Conservation (phyloP, 2,888 invertebrate species). For the Patella depressa region DNA sequence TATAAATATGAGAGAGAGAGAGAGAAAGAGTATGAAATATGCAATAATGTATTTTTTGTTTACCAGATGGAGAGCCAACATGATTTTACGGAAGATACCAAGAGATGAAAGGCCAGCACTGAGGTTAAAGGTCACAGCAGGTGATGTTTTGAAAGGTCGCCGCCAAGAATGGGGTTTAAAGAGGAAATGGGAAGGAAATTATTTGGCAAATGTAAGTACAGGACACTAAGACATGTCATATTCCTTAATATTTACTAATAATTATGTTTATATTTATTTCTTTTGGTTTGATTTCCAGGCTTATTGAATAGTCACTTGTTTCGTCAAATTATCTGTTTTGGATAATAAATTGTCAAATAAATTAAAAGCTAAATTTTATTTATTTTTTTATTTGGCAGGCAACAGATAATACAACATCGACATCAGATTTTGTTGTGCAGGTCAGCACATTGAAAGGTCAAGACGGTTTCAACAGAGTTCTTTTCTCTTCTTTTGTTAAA, state of each 20-base stretch:
- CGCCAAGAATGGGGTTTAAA: slow-evolving; percentile 81
- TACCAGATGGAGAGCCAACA: slow-evolving; percentile 85
- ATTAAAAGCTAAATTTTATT: too few species aligned
- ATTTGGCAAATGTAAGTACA: slow-evolving; percentile 76
- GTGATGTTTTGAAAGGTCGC: slow-evolving; percentile 79
- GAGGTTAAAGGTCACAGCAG: slow-evolving; percentile 83
- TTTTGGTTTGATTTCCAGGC: too few species aligned
- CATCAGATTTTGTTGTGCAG: slow-evolving; percentile 78
- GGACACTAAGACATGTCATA: too few species aligned
- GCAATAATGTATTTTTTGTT: too few species aligned
- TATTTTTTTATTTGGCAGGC: slow-evolving; percentile 60
- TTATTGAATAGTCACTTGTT: too few species aligned
- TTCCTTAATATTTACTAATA: too few species aligned
- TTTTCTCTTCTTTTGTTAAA: slow-evolving; percentile 66
- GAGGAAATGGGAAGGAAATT: slow-evolving; percentile 88
- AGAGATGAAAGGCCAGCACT: slow-evolving; percentile 90
- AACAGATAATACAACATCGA: slow-evolving; percentile 79
- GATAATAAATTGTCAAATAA: too few species aligned
- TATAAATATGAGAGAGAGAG: too few species aligned
- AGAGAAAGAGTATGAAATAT: too few species aligned
- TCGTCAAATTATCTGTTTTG: too few species aligned
- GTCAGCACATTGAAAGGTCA: slow-evolving; percentile 79
- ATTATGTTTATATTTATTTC: too few species aligned
- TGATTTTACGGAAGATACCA: slow-evolving; percentile 86
- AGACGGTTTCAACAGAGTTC: slow-evolving; percentile 75